Percentiles rank a stretch among this genome's conserved stretches.
These are phyloP conservation scores for Hypothenemus hampei DNA, from an alignment of 1,140 invertebrate genomes.

Conservation along the genomic window DNA sequence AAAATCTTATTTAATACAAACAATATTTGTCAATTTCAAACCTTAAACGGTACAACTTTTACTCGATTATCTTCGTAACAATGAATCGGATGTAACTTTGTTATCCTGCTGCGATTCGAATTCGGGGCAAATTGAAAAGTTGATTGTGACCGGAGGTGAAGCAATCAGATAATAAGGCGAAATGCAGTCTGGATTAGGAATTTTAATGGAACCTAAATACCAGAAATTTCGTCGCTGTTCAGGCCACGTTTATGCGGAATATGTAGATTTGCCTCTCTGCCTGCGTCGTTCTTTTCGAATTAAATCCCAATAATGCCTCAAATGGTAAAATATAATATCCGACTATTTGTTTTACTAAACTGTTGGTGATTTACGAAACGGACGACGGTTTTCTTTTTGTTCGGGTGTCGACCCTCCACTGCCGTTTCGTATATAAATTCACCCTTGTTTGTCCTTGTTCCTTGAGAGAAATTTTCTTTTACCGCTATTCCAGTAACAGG, in stretches of 20 bases:
- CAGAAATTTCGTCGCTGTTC: background rate
- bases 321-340: too few relatives aligned
- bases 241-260: too few relatives aligned
- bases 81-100: slow-evolving; percentile 18
- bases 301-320: too few relatives aligned
- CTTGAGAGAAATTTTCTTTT: background rate
- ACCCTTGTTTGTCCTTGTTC: slow-evolving; percentile 3
- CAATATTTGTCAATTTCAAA: too few relatives aligned
- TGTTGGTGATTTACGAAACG: slow-evolving; percentile 2
- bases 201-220: slow-evolving; percentile 11
- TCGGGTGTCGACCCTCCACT: background rate
- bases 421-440: slow-evolving; percentile 8
- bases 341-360: background rate
- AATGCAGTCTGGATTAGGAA: slow-evolving; percentile 6
- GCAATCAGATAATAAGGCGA: slow-evolving; percentile 21
- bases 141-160: slow-evolving; percentile 22
- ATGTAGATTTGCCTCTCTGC: too few relatives aligned
- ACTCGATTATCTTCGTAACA: slow-evolving; percentile 18
- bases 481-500: background rate
- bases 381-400: slow-evolving; percentile 9
- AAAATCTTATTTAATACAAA: too few relatives aligned
- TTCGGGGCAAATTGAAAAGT: slow-evolving; percentile 18
- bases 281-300: too few relatives aligned
- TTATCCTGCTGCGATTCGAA: slow-evolving; percentile 15
- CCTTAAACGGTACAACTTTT: slow-evolving; percentile 14